phyloP scores from a whole-genome alignment of 2,888 invertebrate species.

The Agrenia bidenticulata region DNA sequence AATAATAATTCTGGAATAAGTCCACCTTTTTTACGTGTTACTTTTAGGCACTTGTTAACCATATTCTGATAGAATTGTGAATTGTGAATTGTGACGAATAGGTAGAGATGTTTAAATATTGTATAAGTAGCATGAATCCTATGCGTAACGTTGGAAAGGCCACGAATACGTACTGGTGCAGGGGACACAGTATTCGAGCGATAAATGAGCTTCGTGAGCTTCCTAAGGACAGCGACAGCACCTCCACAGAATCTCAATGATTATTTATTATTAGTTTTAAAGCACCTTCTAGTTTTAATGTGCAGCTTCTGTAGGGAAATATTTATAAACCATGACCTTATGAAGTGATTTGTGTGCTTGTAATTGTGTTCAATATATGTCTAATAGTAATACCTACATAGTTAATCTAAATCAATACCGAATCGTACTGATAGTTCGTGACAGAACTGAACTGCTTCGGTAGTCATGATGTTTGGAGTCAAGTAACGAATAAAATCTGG shows the following conservation, averaged over 20 bases:
- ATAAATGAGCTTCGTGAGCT: constrained; percentile 15
- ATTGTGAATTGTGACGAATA: not conserved
- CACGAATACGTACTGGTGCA: not conserved
- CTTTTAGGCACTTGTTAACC: too few species aligned
- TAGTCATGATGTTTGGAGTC: too few species aligned
- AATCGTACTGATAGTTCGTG: too few species aligned
- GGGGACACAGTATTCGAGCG: constrained; percentile 13
- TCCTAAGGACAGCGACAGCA: not conserved
- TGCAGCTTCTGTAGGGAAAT: constrained; percentile 11
- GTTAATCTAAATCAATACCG: too few species aligned
- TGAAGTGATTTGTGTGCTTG: constrained; percentile 24
- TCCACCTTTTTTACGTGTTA: too few species aligned
- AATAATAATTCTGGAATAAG: too few species aligned
- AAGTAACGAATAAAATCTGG: too few species aligned
- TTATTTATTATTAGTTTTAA: constrained; percentile 17
- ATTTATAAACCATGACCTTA: constrained; percentile 23
- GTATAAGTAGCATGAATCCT: too few species aligned
- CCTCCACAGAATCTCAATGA: constrained; percentile 19
- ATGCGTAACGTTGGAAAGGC: too few species aligned
- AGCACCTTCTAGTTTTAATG: not conserved
- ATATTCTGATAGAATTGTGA: too few species aligned
- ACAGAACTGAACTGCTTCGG: too few species aligned
- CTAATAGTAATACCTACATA: constrained; percentile 3
- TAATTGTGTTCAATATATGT: constrained; percentile 25
- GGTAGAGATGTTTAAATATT: not conserved